Percentiles rank a stretch among this genome's conserved stretches.
These are phyloP conservation scores for Microtus pennsylvanicus DNA, from an alignment of 2,113 vertebrate genomes.

Conservation along the genomic window DNA sequence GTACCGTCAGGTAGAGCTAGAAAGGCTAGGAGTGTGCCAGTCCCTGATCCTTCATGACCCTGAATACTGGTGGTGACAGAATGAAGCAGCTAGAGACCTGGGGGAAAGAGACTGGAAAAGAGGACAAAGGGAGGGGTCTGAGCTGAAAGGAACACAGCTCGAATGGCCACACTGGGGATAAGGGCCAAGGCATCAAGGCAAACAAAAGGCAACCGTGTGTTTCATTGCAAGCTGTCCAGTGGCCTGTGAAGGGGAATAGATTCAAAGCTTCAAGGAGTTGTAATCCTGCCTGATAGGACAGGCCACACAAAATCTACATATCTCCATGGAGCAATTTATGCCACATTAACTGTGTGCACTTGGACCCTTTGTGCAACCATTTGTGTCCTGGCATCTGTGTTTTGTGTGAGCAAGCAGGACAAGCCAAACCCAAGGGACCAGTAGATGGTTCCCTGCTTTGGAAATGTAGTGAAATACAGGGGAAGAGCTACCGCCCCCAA, in stretches of 20 bases:
- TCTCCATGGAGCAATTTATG: neutral
- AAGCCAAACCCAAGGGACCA: neutral
- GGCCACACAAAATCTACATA: neutral
- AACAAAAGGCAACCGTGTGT: constrained; percentile 30
- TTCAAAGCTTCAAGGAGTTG: constrained; percentile 24
- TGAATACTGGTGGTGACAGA: neutral
- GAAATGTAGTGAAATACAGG: neutral
- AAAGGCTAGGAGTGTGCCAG: neutral
- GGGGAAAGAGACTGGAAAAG: neutral
- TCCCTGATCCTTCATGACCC: neutral
- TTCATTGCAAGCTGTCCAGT: neutral
- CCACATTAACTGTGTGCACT: neutral
- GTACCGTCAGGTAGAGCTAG: neutral
- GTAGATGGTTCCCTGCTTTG: neutral
- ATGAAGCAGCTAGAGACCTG: neutral
- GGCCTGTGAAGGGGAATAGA: constrained; percentile 62
- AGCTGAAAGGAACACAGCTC: neutral
- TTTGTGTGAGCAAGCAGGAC: neutral
- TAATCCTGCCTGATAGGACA: neutral
- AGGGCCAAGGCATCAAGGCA: constrained; percentile 25
- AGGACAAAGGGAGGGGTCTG: constrained; percentile 41
- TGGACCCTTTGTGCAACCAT: neutral
- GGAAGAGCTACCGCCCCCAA: neutral
- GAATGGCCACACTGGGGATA: neutral
- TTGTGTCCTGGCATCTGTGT: constrained; percentile 60